Base-by-base conservation (phyloP, 2,797 vertebrate species). In the Oceanodroma leucorhoa region DNA sequence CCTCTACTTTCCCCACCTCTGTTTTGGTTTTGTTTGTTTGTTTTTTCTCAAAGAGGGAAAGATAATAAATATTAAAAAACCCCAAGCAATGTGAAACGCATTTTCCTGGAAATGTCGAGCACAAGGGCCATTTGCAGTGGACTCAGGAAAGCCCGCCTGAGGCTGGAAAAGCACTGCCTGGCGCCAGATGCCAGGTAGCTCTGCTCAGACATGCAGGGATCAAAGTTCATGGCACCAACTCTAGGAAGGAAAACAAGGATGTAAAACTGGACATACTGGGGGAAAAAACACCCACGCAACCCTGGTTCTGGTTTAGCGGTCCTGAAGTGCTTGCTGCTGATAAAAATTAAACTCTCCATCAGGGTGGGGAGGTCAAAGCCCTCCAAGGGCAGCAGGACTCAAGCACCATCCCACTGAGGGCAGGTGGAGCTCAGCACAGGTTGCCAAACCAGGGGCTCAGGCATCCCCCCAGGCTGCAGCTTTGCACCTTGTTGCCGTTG, bases 401-500 rank as follows among this genome's bases (percentile, higher is more conserved):
- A 1, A 72, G 69, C 22, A 36, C 66, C 2, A 0, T 30, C 17
- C 36, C 20, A 2, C 30, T 8, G 10, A 53, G n/a, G 46, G 51
- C 46, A n/a, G 4, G 0, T 18, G 21, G 34, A 38, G 22, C 29
- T 85, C 22, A 14, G 69, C 60, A 23, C 12, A 19, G 32, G 12
- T 6, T 5, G 5, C 41, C 0, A 0, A 77, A 38, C 21, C 1
- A 7, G 8, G 36, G 43, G 22, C n/a, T 27, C 2, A 3, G 24
- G 5, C 8, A 34, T 23, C 48, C 45, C 19, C 8, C 1, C 0
- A 2, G 14, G 32, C 45, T 2, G 6, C 43, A 66, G 66, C 24
- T 64, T 92, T 84, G 95, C 7, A 99, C 99, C 98, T 99, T 99
- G 98, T 99, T 99, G 91, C 99, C 99, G 0, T 99, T 99, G 95